Evolutionary conservation across 2,113 vertebrate genomes (phyloP).

Genomic region (Aegithalos caudatus): DNA sequence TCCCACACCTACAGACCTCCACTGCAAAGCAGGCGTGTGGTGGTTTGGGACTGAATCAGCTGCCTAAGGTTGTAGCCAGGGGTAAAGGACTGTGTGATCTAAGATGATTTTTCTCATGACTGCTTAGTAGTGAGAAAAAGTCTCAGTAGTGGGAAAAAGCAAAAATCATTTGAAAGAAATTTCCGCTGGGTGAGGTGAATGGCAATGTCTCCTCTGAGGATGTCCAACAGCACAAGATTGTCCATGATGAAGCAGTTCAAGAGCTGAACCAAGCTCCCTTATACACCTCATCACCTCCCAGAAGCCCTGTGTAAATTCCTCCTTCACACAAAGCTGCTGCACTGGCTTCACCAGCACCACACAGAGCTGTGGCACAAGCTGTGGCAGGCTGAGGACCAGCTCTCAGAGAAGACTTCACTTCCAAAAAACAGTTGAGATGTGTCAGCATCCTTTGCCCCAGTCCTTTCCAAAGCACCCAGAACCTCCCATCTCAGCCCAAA

Average conservation of each 20-base stretch:
- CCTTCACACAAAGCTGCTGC: background rate
- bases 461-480: background rate
- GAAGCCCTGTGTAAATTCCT: background rate
- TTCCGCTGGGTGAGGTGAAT: background rate
- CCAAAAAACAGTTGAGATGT: background rate
- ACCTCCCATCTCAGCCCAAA: background rate
- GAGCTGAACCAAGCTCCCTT: background rate
- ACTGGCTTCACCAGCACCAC: background rate
- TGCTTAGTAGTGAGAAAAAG: background rate
- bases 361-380: background rate
- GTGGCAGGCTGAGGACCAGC: background rate
- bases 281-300: background rate
- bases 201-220: background rate
- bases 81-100: background rate
- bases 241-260: background rate
- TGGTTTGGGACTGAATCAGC: background rate
- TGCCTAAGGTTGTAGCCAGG: background rate
- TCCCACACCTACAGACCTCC: background rate
- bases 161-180: background rate
- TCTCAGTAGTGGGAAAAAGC: background rate
- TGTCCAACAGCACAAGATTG: background rate
- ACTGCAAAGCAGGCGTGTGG: background rate
- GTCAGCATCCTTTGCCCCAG: accelerated
- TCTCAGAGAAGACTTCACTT: background rate
- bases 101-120: background rate